A percentile compares a stretch with the other conserved stretches of the same genome.
Conservation (phyloP, 2,797 vertebrate genomes). For the Adelosebastes latens region DNA sequence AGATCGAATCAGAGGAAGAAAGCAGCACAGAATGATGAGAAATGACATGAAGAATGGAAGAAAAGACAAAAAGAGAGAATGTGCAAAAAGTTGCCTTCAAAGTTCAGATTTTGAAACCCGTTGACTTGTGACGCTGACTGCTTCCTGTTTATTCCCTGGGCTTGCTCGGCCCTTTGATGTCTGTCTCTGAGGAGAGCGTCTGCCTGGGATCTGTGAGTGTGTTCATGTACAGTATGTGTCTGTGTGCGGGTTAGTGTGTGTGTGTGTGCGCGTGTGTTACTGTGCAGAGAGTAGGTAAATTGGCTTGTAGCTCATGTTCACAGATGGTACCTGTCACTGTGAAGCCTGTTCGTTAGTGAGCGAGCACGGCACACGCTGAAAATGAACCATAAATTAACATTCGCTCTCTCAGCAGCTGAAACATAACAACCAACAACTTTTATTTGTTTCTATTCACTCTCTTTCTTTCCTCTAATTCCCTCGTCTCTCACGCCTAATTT, state of each 20-base stretch:
- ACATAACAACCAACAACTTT: slow-evolving; percentile 11
- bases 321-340: slow-evolving; percentile 55
- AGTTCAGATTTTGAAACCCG: slow-evolving; percentile 17
- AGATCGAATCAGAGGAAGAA: not conserved
- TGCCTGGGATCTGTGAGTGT: not conserved
- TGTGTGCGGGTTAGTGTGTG: not conserved
- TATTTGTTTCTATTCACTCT: not conserved
- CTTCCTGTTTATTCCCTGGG: slow-evolving; percentile 57
- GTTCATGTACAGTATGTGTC: not conserved
- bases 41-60: not conserved
- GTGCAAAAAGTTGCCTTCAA: slow-evolving; percentile 1
- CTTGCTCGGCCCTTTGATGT: slow-evolving; percentile 47
- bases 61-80: not conserved
- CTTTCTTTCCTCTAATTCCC: not conserved
- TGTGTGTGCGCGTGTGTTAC: slow-evolving; percentile 12
- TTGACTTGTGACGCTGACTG: not conserved
- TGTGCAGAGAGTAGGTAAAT: slow-evolving; percentile 38
- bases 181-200: slow-evolving; percentile 33
- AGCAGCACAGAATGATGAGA: not conserved
- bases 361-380: not conserved
- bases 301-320: slow-evolving; percentile 62
- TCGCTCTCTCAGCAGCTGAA: slow-evolving; percentile 7
- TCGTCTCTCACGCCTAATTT: not conserved
- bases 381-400: slow-evolving; percentile 42
- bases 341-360: slow-evolving; percentile 48